Percentiles rank a stretch among this genome's conserved stretches.
phyloP scores from a whole-genome alignment of 2,113 vertebrate genomes.

The Sisor rabdophorus region DNA sequence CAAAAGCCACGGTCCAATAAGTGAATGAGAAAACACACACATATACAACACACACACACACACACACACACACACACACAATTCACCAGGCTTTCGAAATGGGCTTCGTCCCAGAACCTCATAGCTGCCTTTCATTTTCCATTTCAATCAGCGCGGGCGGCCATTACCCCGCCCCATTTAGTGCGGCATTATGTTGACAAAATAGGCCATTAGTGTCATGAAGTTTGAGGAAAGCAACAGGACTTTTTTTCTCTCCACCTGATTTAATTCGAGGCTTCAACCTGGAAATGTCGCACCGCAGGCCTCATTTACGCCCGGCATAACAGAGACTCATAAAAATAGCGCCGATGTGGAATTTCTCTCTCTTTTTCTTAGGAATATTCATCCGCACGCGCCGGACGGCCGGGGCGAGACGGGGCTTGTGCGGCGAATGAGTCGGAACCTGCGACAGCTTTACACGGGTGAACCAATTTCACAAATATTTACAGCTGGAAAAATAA shows the following conservation, averaged over 20 bases:
- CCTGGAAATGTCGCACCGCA: constrained; percentile 50
- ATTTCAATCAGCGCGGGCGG: constrained; percentile 62
- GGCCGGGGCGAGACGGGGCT: neutral
- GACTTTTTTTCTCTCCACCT: constrained; percentile 50
- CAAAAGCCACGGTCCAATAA: constrained; percentile 22
- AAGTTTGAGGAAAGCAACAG: constrained; percentile 54
- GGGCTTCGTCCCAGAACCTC: constrained; percentile 42
- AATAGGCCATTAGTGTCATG: constrained; percentile 60
- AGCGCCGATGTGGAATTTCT: constrained; percentile 36
- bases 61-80: too few species aligned
- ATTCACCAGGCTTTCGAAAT: constrained; percentile 50
- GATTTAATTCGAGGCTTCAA: constrained; percentile 60
- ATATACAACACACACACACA: neutral
- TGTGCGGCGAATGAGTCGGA: constrained; percentile 24
- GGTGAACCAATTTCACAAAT: constrained; percentile 23
- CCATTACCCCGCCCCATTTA: constrained; percentile 68
- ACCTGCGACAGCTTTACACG: constrained; percentile 19
- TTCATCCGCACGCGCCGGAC: constrained; percentile 16
- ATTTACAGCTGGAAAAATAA: constrained; percentile 2
- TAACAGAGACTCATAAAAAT: constrained; percentile 42
- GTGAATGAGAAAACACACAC: constrained; percentile 16
- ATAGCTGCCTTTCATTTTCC: constrained; percentile 55
- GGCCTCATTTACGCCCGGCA: constrained; percentile 56
- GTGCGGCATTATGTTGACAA: constrained; percentile 68
- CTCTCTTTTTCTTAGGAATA: constrained; percentile 16